These are phyloP conservation scores for Drosophila navojoa DNA, from an alignment of 1,140 invertebrate species.

Conservation along the genomic window DNA sequence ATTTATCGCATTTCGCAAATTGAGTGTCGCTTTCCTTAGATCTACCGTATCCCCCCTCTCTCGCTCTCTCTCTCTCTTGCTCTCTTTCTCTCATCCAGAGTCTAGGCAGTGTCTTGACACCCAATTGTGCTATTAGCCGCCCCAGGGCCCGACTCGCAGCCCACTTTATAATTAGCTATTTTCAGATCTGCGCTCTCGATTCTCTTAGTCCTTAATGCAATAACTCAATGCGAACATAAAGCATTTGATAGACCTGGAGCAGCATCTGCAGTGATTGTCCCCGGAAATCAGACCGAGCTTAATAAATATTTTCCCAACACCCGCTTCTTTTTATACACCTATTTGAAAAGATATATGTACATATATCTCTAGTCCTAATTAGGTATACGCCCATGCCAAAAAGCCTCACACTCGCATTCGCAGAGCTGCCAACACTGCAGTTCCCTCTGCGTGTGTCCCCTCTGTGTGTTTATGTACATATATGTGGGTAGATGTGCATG, in stretches of 20 bases:
- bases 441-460: constrained; percentile 6
- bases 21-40: constrained; percentile 74
- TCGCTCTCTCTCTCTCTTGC: constrained; percentile 5
- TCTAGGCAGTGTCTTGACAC: constrained; percentile 1
- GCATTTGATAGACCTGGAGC: not conserved
- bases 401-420: not conserved
- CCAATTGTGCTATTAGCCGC: constrained; percentile 19
- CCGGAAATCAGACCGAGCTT: no score
- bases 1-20: constrained; percentile 81
- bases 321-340: not conserved
- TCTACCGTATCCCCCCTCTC: constrained; percentile 28
- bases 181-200: constrained; percentile 18
- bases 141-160: not conserved
- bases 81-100: not conserved
- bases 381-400: not conserved
- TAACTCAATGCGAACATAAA: constrained; percentile 1
- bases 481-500: no score
- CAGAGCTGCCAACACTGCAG: constrained; percentile 17
- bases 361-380: constrained; percentile 20
- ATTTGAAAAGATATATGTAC: constrained; percentile 4
- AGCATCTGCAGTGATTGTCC: not conserved
- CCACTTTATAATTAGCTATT: constrained; percentile 21
- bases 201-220: constrained; percentile 3
- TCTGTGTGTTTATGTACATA: constrained; percentile 5
- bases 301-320: no score